phyloP scores from a whole-genome alignment of 2,797 vertebrate genomes.

The Sebastes flavidus region DNA sequence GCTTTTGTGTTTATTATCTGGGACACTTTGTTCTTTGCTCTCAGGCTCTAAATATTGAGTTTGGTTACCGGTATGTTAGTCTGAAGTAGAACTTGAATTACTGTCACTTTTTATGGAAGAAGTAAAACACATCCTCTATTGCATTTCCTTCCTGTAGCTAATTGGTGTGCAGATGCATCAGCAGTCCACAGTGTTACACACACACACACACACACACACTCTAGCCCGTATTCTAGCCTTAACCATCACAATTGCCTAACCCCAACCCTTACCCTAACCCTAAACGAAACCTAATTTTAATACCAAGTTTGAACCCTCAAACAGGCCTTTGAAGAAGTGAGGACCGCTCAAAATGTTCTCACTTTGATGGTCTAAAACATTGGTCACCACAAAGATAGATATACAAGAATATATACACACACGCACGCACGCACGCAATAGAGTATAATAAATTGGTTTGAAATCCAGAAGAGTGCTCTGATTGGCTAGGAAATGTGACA shows the following conservation, averaged over 20 bases:
- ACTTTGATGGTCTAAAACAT: neutral
- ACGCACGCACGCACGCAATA: neutral
- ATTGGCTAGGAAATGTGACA: slow-evolving; percentile 22
- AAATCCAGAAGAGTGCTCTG: slow-evolving; percentile 10
- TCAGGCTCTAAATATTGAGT: slow-evolving; percentile 1
- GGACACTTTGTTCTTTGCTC: slow-evolving; percentile 18
- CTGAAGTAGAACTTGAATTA: slow-evolving; percentile 22
- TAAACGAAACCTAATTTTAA: neutral
- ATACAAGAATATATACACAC: neutral
- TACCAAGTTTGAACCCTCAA: no score
- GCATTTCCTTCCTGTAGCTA: neutral
- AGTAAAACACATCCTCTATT: slow-evolving; percentile 15
- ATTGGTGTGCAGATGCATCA: slow-evolving; percentile 14
- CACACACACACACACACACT: neutral
- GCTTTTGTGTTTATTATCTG: slow-evolving; percentile 23
- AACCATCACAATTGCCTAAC: neutral
- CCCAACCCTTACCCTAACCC: neutral
- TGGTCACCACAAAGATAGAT: neutral
- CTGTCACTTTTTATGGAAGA: slow-evolving; percentile 22
- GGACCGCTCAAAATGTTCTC: neutral
- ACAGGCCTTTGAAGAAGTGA: no score
- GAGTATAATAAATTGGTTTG: slow-evolving; percentile 14
- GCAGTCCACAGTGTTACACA: neutral
- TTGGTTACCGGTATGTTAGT: neutral
- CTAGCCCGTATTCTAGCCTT: neutral